Evolutionary conservation across 2,797 vertebrate genomes (phyloP).

Genomic region (Leptatherina wallacei): DNA sequence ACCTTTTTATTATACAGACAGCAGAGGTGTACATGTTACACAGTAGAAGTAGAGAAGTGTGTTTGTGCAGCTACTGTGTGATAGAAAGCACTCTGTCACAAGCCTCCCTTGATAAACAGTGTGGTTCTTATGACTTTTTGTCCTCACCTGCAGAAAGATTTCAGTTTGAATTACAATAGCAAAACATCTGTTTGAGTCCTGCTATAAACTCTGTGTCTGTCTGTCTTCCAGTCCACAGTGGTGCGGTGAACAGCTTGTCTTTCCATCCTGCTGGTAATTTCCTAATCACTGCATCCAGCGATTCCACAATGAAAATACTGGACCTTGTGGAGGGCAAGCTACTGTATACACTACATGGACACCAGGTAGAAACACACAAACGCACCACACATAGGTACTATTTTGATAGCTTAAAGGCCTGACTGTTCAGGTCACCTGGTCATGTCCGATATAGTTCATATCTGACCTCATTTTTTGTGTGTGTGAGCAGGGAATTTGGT

Average conservation of each 20-base stretch:
- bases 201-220: conserved; percentile 12
- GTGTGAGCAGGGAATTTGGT: conserved; percentile 12
- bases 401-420: conserved; percentile 12
- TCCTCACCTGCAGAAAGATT: neutral
- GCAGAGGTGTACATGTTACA: neutral
- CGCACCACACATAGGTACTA: neutral
- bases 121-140: neutral
- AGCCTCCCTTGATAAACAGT: neutral
- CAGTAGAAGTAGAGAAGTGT: neutral
- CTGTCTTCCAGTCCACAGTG: conserved; percentile 88
- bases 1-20: conserved; percentile 6
- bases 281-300: conserved; percentile 93
- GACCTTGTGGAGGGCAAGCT: conserved; percentile 94
- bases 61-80: neutral
- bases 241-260: conserved; percentile 90
- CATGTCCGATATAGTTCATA: conserved; percentile 23
- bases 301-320: conserved; percentile 95
- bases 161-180: neutral
- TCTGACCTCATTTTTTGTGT: conserved; percentile 20
- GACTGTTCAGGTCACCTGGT: conserved; percentile 22
- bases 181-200: neutral
- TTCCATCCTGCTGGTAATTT: conserved; percentile 94
- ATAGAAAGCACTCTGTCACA: neutral
- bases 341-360: conserved; percentile 94
- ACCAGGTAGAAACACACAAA: conserved; percentile 85